phyloP scores from a whole-genome alignment of 2,797 vertebrate species.

The Megalops cyprinoides region DNA sequence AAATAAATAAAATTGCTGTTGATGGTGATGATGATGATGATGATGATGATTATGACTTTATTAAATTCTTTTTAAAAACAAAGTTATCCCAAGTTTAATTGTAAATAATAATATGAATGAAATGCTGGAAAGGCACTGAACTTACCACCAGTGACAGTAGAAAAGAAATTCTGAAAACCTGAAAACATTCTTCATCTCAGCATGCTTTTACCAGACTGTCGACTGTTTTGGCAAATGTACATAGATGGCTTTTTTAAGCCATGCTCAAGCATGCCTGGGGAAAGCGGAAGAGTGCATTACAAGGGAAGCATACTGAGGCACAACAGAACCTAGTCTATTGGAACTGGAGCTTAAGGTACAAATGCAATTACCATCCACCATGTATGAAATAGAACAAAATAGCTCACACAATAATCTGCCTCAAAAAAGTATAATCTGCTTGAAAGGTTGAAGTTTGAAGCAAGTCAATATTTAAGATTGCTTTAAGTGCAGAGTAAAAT shows the following conservation, averaged over 20 bases:
- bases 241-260: not conserved
- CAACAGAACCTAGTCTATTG: not conserved
- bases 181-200: too few relatives aligned
- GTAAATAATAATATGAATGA: too few relatives aligned
- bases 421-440: constrained; percentile 18
- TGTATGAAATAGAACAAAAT: constrained; percentile 22
- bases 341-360: not conserved
- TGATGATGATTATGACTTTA: too few relatives aligned
- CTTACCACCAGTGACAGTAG: not conserved
- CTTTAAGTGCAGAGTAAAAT: constrained; percentile 26
- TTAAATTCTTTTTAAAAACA: too few relatives aligned
- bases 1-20: too few relatives aligned
- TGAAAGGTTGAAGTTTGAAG: constrained; percentile 5
- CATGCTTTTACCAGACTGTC: not conserved
- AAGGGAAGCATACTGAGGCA: not conserved
- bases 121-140: not conserved
- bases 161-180: not conserved
- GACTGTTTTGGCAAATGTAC: not conserved
- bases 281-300: not conserved
- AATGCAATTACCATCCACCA: not conserved
- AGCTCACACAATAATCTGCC: constrained; percentile 14
- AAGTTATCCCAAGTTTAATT: too few relatives aligned
- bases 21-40: too few relatives aligned
- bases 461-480: constrained; percentile 25
- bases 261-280: not conserved